Base-by-base conservation (phyloP, 2,113 vertebrate genomes). In the Guaruba guarouba region DNA sequence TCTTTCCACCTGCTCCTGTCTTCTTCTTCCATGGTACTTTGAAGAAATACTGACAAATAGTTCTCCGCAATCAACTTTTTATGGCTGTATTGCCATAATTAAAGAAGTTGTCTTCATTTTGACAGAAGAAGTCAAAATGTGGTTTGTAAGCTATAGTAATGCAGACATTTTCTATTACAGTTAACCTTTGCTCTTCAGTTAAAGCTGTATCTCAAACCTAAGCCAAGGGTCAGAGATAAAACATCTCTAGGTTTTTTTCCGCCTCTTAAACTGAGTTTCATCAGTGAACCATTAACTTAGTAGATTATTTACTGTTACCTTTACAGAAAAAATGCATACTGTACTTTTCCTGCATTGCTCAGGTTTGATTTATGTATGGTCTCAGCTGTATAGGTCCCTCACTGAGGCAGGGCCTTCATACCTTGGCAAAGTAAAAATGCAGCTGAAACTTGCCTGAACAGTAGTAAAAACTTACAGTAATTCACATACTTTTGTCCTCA, bases 181-280 rank as follows among this genome's bases (percentile, higher is more conserved):
- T 93, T 96, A 96, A 96, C 96, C 96, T 97, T 97, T 96, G 93
- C 81, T 95, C 95, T 94, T 94, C 91, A 76, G 96, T 97, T 96
- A 95, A 78, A 86, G 54, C 67, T 95, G 57, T 96, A 96, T 97
- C 93, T 94, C 83, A 93, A 86, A 92, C 88, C 59, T 54, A 62
- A 96, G 74, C 63, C 93, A 96, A 97, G 95, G 96, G 96, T 96
- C 96, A 94, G 3, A 96, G 96, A 97, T 96, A 96, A 96, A 94
- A 92, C 80, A 80, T 95, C 67, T 39, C 54, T 48, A 54, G 48
- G 20, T 1, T 92, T 95, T 94, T 91, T 95, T 88, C 87, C 46
- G 37, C 70, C 86, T 89, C 93, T 95, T 61, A 54, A 94, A 73
- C 83, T 43, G 48, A 85, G 88, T 93, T 93, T 67, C 86, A 92